A percentile compares a stretch with the other conserved stretches of the same genome.
phyloP scores from a whole-genome alignment of 2,113 vertebrate species.

The Stigmatopora nigra region DNA sequence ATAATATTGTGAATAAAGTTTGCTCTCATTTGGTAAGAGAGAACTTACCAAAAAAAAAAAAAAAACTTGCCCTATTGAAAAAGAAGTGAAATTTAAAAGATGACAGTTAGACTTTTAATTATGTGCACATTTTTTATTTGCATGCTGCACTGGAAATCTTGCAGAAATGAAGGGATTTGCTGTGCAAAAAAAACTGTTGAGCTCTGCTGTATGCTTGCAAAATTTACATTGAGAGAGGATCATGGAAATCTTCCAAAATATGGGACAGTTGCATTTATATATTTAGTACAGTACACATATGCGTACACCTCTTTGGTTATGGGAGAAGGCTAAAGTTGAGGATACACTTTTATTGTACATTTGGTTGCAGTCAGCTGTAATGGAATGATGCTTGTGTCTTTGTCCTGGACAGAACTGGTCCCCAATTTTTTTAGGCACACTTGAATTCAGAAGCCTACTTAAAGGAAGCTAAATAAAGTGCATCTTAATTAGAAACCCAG shows the following conservation, averaged over 20 bases:
- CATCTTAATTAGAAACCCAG: slow-evolving; percentile 4
- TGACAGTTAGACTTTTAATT: slow-evolving; percentile 46
- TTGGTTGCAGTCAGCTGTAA: slow-evolving; percentile 49
- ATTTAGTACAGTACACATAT: slow-evolving; percentile 28
- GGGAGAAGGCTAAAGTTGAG: slow-evolving; percentile 45
- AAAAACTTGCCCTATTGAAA: background rate
- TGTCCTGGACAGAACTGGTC: slow-evolving; percentile 31
- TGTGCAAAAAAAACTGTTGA: slow-evolving; percentile 45
- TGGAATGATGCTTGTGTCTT: slow-evolving; percentile 40
- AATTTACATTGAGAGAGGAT: slow-evolving; percentile 64
- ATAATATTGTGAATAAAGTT: slow-evolving; percentile 59
- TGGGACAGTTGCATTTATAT: slow-evolving; percentile 51
- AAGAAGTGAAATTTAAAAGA: slow-evolving; percentile 35
- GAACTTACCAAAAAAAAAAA: background rate
- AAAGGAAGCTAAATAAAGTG: slow-evolving; percentile 17
- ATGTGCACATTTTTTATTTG: slow-evolving; percentile 71
- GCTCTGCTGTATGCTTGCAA: slow-evolving; percentile 56
- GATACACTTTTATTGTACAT: slow-evolving; percentile 46
- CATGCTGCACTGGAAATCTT: slow-evolving; percentile 69
- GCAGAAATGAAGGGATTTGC: slow-evolving; percentile 35
- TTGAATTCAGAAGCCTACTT: slow-evolving; percentile 19
- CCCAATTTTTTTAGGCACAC: slow-evolving; percentile 14
- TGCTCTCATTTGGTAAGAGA: slow-evolving; percentile 55
- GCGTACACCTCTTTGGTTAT: slow-evolving; percentile 53
- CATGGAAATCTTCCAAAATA: slow-evolving; percentile 58